phyloP scores from a whole-genome alignment of 2,797 vertebrate genomes.

The Acanthopagrus latus region DNA sequence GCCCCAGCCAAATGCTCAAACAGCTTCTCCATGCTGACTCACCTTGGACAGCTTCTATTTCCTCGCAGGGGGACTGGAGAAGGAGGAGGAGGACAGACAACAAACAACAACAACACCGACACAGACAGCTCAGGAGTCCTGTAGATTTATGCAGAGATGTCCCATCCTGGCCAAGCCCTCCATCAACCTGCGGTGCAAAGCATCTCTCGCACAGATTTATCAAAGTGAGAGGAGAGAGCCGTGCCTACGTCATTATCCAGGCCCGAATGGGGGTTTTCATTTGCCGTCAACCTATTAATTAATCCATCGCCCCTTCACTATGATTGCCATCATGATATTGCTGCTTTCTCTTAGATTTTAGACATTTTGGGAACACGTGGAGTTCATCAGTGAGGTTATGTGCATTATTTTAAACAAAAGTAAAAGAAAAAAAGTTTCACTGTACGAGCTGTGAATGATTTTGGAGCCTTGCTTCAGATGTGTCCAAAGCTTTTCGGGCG shows the following conservation, averaged over 20 bases:
- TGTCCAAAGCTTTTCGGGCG: neutral
- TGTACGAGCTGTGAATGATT: neutral
- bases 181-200: slow-evolving; percentile 30
- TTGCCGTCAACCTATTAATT: slow-evolving; percentile 14
- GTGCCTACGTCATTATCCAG: slow-evolving; percentile 33
- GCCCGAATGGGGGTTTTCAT: slow-evolving; percentile 27
- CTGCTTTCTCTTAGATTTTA: slow-evolving; percentile 4
- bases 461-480: no score
- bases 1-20: slow-evolving; percentile 59
- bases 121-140: slow-evolving; percentile 47
- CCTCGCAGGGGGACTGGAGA: slow-evolving; percentile 48
- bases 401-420: neutral
- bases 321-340: slow-evolving; percentile 1
- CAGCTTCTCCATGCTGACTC: slow-evolving; percentile 72
- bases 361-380: neutral
- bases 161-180: slow-evolving; percentile 47
- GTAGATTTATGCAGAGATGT: slow-evolving; percentile 51
- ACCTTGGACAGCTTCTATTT: slow-evolving; percentile 69
- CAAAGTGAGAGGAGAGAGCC: slow-evolving; percentile 36
- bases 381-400: neutral
- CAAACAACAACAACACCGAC: slow-evolving; percentile 41
- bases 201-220: slow-evolving; percentile 41
- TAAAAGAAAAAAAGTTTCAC: neutral
- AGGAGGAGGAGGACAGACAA: slow-evolving; percentile 43
- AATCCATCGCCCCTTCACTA: slow-evolving; percentile 8